A percentile compares a stretch with the other conserved stretches of the same genome.
phyloP scores from a whole-genome alignment of 2,113 vertebrate genomes.

The Mobula birostris region DNA sequence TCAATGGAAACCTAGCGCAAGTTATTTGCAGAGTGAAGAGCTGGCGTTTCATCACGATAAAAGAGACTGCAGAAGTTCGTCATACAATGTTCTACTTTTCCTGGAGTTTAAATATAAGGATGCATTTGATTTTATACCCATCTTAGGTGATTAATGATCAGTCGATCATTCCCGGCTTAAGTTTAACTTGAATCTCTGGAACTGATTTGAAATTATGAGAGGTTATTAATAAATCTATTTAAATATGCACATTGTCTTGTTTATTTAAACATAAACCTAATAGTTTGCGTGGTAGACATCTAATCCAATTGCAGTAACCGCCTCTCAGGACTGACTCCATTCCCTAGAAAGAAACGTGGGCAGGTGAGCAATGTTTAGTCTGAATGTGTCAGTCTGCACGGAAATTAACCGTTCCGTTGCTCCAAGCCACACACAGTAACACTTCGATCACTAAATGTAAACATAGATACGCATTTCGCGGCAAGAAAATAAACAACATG shows the following conservation, averaged over 20 bases:
- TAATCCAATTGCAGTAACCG: background rate
- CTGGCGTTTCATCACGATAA: background rate
- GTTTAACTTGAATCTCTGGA: background rate
- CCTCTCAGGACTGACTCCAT: background rate
- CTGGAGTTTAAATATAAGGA: background rate
- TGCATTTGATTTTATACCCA: background rate
- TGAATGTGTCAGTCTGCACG: constrained; percentile 1
- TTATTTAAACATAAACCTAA: background rate
- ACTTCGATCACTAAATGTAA: background rate
- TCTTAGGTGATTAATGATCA: background rate
- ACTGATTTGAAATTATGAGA: background rate
- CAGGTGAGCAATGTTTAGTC: background rate
- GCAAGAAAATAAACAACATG: background rate
- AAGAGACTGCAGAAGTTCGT: background rate
- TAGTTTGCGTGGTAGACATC: background rate
- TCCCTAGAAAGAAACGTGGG: constrained; percentile 5
- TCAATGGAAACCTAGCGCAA: background rate
- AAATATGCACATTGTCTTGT: background rate
- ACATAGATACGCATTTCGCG: background rate
- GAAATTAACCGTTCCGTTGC: background rate
- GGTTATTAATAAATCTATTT: background rate
- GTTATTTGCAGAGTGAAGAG: background rate
- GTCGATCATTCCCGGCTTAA: background rate
- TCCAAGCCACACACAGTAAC: background rate
- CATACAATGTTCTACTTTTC: background rate